A percentile compares a stretch with the other conserved stretches of the same genome.
Conservation (phyloP, 2,888 invertebrate genomes). For the Drosophila silvestris region DNA sequence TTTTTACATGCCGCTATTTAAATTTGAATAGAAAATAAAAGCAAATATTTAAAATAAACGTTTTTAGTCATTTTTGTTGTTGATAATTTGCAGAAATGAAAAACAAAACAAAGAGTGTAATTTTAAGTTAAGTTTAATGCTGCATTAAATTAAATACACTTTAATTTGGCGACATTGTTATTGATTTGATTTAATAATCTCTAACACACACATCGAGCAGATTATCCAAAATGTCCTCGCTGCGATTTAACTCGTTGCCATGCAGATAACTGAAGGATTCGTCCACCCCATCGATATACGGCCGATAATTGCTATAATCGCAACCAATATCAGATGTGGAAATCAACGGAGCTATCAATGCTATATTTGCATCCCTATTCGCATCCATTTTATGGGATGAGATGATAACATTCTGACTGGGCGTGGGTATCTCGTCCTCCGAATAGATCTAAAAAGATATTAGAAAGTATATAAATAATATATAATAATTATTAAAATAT, state of each 20-base stretch:
- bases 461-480: neutral
- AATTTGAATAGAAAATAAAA: neutral
- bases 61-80: neutral
- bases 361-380: slow-evolving; percentile 34
- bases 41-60: neutral
- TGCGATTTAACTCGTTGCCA: slow-evolving; percentile 72
- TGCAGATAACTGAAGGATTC: slow-evolving; percentile 81
- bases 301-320: slow-evolving; percentile 71
- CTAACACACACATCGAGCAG: slow-evolving; percentile 80
- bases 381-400: slow-evolving; percentile 60
- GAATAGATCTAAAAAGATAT: slow-evolving; percentile 57
- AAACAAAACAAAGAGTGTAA: too few relatives aligned
- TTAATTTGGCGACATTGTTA: slow-evolving; percentile 28
- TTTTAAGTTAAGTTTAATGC: neutral
- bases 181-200: slow-evolving; percentile 77
- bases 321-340: slow-evolving; percentile 39
- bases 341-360: slow-evolving; percentile 22
- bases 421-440: slow-evolving; percentile 66
- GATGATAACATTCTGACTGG: slow-evolving; percentile 67
- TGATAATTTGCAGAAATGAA: neutral
- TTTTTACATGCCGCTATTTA: neutral
- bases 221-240: slow-evolving; percentile 82
- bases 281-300: slow-evolving; percentile 79
- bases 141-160: slow-evolving; percentile 1
- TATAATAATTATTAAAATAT: neutral